Conservation (phyloP, 2,888 invertebrate species). For the Parnassius smintheus region DNA sequence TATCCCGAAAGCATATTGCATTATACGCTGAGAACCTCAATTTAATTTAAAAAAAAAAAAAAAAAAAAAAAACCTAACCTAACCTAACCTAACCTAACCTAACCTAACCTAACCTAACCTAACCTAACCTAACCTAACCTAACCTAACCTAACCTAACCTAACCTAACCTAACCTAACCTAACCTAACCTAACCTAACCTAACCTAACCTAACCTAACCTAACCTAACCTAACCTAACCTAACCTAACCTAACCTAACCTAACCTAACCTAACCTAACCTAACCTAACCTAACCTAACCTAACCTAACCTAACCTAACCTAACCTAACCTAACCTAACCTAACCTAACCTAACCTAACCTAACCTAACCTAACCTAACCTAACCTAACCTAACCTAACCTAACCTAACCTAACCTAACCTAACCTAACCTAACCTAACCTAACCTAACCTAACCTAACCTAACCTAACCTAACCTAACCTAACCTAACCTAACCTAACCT, state of each 20-base stretch:
- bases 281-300: not conserved
- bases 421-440: conserved; percentile 5
- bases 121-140: not conserved
- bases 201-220: not conserved
- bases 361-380: not conserved
- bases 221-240: not conserved
- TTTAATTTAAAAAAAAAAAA: no score
- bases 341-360: not conserved
- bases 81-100: not conserved
- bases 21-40: no score
- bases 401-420: conserved; percentile 3
- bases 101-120: not conserved
- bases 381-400: conserved; percentile 4
- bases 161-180: not conserved
- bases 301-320: not conserved
- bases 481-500: conserved; percentile 4
- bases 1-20: no score
- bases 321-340: not conserved
- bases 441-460: conserved; percentile 3
- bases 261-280: not conserved
- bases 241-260: not conserved
- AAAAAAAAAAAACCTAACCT: no score
- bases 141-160: not conserved
- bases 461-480: conserved; percentile 3
- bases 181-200: not conserved